Evolutionary conservation across 2,888 invertebrate species (phyloP).

Genomic region (Tetragonula carbonaria): DNA sequence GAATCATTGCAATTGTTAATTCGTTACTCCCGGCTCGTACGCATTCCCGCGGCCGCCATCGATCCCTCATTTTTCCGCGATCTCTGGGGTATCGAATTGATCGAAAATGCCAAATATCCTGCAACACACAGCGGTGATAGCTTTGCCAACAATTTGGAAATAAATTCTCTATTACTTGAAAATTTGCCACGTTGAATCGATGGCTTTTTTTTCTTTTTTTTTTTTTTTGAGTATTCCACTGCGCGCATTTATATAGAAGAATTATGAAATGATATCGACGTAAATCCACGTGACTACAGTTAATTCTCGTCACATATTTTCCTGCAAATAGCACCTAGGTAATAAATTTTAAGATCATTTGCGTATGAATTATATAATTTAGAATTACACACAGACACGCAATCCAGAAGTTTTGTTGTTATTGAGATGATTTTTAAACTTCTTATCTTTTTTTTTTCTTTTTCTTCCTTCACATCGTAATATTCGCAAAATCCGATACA

Average conservation of each 20-base stretch:
- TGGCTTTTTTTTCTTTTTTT: neutral
- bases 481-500: neutral
- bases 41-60: constrained; percentile 18
- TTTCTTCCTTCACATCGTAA: no score
- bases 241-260: neutral
- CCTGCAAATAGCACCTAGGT: neutral
- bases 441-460: no score
- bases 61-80: constrained; percentile 32
- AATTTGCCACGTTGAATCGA: constrained; percentile 1
- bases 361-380: neutral
- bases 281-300: neutral
- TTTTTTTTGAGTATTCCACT: neutral
- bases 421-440: neutral
- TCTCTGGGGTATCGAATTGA: constrained; percentile 17
- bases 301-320: neutral
- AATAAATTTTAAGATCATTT: neutral
- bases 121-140: neutral
- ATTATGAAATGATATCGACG: neutral
- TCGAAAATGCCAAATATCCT: constrained; percentile 16
- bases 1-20: constrained; percentile 67
- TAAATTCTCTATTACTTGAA: constrained; percentile 26
- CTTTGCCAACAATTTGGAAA: constrained; percentile 17
- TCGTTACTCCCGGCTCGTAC: constrained; percentile 44
- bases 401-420: neutral
- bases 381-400: no score